Conservation (phyloP, 2,888 invertebrate species). For the Drosophila ustulata region DNA sequence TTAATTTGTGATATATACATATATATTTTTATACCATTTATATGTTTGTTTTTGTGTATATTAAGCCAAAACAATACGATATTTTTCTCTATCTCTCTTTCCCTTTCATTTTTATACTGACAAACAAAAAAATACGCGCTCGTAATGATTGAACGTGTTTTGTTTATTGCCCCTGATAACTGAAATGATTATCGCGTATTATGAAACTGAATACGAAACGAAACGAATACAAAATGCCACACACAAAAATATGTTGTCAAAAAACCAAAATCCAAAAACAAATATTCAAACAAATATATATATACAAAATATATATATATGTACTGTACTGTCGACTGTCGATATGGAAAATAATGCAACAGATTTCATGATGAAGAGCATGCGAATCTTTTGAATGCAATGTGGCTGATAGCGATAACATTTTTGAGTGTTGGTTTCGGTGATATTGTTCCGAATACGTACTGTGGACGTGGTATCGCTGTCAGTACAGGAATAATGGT, state of each 20-base stretch:
- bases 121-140: conserved; percentile 37
- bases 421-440: conserved; percentile 99
- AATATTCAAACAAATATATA: conserved; percentile 15
- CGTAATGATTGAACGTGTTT: conserved; percentile 48
- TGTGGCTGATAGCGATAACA: conserved; percentile 99
- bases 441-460: conserved; percentile 99
- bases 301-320: conserved; percentile 32
- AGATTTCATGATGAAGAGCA: conserved; percentile 99
- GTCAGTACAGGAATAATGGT: conserved; percentile 99
- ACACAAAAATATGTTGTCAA: conserved; percentile 28
- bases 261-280: conserved; percentile 24
- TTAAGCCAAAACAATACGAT: conserved; percentile 79
- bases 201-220: conserved; percentile 27
- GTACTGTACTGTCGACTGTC: conserved; percentile 28
- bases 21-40: conserved; percentile 51
- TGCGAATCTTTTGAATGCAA: conserved; percentile 99
- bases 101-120: conserved; percentile 73
- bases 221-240: conserved; percentile 32
- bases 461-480: conserved; percentile 99
- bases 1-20: conserved; percentile 25
- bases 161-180: conserved; percentile 45
- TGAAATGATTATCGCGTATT: conserved; percentile 17
- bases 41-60: conserved; percentile 71
- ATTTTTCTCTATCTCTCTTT: conserved; percentile 80
- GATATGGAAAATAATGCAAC: conserved; percentile 49